phyloP scores from a whole-genome alignment of 2,888 invertebrate genomes.

The Machimus rusticus region DNA sequence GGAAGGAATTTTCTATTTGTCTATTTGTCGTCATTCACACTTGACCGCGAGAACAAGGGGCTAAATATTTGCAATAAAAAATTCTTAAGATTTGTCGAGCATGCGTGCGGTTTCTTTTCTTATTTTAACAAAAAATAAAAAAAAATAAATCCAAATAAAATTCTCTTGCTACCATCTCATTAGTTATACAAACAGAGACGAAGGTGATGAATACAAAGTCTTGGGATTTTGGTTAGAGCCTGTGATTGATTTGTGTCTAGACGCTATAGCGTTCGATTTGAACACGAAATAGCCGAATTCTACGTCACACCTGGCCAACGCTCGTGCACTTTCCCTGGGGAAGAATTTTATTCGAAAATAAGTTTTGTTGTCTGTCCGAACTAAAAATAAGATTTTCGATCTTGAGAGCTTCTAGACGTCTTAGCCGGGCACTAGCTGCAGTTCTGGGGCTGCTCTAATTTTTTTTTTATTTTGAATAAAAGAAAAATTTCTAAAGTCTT shows the following conservation, averaged over 20 bases:
- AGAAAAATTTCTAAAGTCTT: background rate
- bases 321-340: slow-evolving; percentile 20
- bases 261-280: background rate
- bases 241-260: background rate
- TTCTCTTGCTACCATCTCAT: background rate
- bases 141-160: background rate
- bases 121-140: background rate
- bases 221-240: background rate
- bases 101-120: background rate
- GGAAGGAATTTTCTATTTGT: background rate
- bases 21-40: slow-evolving; percentile 15
- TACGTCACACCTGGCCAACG: background rate
- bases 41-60: slow-evolving; percentile 25
- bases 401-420: background rate
- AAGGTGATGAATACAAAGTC: background rate
- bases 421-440: background rate
- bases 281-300: background rate
- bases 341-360: slow-evolving; percentile 25
- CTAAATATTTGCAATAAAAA: background rate
- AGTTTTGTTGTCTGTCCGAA: background rate
- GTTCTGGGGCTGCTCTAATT: background rate
- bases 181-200: background rate
- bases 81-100: background rate
- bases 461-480: background rate
- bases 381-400: slow-evolving; percentile 28